Base-by-base conservation (phyloP, 30 jellyfish, hydroid and myxozoan species). In the Chrysaora quinquecirrha region DNA sequence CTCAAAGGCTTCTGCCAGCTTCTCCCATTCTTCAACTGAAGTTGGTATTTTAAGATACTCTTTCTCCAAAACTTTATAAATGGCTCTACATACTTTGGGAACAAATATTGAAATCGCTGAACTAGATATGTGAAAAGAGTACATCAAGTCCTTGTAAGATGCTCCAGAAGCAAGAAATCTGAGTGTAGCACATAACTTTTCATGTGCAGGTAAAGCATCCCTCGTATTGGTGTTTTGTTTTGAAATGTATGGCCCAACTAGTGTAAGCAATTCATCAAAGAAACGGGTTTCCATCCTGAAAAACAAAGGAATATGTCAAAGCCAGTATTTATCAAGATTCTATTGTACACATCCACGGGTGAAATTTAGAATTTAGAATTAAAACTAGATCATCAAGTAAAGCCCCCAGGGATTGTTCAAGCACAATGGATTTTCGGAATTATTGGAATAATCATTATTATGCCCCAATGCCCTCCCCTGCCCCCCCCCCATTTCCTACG, bases 111-210 rank as follows among this genome's bases (percentile, higher is more conserved):
- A 50, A 62, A 76, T 56, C 28, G 78, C 64, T 29, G 87, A 76
- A 11, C 67, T 9, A 32, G 78, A 31, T 50, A 76, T 76, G 48
- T 78, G 65, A 35, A 50, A 76, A 48, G 78, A 50, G 67, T 28
- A 50, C 78, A 56, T 50, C 77, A 76, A 30, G 70, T 63, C 82
- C 35, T 63, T 60, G 49, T 62, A 46, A 23, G 89, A 61, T 60
- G 71, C 82, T 34, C 89, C 89, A 30, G 89, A 78, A 1, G 89
- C 80, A 31, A 62, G 81, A 35, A 60, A 78, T 27, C 73, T 31
- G 46, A 64, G 67, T 60, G 89, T 78, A 28, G 73, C 71, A 47
- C 81, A 60, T 35, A 64, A 43, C 32, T 63, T 78, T 34, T 78
- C 79, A 35, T 63, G 69, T 32, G 89, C 82, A 61, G 68, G 66